Percentiles rank a stretch among this genome's conserved stretches.
These are phyloP conservation scores for Onychorhynchus coronatus DNA, from an alignment of 2,113 vertebrate species.

Conservation along the genomic window DNA sequence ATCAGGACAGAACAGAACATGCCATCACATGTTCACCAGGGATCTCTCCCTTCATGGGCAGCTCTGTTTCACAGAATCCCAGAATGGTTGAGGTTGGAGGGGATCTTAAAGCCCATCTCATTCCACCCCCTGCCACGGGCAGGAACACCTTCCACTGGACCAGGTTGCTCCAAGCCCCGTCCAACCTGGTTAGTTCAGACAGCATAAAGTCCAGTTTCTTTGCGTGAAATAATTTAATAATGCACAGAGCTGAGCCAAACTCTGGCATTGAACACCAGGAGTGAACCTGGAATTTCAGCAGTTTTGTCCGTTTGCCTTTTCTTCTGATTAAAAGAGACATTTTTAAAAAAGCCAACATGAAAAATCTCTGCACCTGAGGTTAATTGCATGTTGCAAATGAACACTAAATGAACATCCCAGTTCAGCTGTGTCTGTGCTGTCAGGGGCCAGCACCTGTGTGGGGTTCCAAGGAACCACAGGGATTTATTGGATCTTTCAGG, in stretches of 20 bases:
- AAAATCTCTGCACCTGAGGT: not conserved
- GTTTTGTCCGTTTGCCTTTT: not conserved
- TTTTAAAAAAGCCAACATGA: not conserved
- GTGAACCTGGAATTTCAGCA: not conserved
- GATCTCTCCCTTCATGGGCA: not conserved
- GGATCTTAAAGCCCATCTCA: not conserved
- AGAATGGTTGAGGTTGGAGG: not conserved
- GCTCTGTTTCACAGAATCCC: not conserved
- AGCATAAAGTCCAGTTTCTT: too few species aligned
- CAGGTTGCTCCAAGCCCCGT: fast-evolving
- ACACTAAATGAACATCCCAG: not conserved
- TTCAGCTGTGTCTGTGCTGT: not conserved
- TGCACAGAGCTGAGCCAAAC: not conserved
- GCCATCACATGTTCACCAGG: not conserved
- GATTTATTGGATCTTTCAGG: not conserved
- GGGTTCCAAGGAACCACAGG: not conserved
- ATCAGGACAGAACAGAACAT: not conserved
- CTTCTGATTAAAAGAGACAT: not conserved
- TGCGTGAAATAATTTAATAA: not conserved
- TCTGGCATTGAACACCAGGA: not conserved
- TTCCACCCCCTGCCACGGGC: not conserved
- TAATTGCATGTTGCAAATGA: not conserved
- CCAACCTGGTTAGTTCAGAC: not conserved
- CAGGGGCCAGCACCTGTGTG: not conserved
- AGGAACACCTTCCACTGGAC: not conserved